A percentile compares a stretch with the other conserved stretches of the same genome.
These are phyloP conservation scores for Rhagoletis pomonella DNA, from an alignment of 1,140 invertebrate genomes.

Conservation along the genomic window DNA sequence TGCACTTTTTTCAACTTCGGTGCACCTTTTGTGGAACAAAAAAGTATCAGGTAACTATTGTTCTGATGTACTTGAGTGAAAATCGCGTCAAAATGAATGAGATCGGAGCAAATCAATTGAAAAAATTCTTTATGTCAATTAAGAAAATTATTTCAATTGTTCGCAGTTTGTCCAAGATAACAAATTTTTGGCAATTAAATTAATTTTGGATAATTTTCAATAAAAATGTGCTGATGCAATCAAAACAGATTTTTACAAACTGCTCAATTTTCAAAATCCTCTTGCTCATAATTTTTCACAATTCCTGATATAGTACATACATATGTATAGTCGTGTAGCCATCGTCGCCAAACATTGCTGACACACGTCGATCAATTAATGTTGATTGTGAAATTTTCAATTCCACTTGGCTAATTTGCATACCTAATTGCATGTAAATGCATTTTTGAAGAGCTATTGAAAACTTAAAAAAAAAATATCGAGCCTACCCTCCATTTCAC, in stretches of 20 bases:
- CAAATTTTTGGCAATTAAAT: background rate
- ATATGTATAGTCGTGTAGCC: background rate
- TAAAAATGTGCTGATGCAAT: no score
- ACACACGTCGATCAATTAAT: constrained; percentile 44
- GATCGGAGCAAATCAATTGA: no score
- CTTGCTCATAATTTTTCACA: background rate
- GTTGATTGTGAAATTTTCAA: constrained; percentile 23
- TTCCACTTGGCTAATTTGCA: constrained; percentile 39
- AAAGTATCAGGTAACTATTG: background rate
- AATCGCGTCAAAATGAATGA: background rate
- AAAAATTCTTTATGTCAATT: background rate
- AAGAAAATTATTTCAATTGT: background rate
- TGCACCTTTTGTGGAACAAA: background rate
- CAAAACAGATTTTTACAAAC: no score
- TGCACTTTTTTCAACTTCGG: background rate
- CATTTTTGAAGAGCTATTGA: constrained; percentile 46
- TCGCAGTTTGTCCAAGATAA: background rate
- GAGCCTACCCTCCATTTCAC: background rate
- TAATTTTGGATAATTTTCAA: no score
- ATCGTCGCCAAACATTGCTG: background rate
- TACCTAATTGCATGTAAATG: constrained; percentile 52
- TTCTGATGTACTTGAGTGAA: background rate
- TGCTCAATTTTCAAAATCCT: no score
- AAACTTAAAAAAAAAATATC: background rate
- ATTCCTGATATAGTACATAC: background rate